These are phyloP conservation scores for Bombus picipes DNA, from an alignment of 1,140 invertebrate species.

Conservation along the genomic window DNA sequence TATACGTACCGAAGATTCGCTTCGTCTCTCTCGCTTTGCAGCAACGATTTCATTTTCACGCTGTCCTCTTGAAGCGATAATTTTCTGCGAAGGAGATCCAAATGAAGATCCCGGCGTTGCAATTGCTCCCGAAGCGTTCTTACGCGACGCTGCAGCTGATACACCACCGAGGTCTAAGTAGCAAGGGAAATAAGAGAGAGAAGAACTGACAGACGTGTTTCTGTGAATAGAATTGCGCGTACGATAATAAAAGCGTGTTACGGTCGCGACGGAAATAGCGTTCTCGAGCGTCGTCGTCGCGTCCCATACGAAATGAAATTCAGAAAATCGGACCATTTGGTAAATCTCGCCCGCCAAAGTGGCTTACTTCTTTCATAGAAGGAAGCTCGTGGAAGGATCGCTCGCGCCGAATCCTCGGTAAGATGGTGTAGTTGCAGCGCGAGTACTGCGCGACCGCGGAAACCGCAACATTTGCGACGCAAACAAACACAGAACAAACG, in stretches of 20 bases:
- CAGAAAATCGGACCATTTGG: background rate
- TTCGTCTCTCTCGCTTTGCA: slow-evolving; percentile 89
- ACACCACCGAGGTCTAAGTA: slow-evolving; percentile 89
- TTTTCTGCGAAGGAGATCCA: slow-evolving; percentile 94
- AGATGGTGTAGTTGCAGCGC: slow-evolving; percentile 86
- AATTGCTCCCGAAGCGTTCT: slow-evolving; percentile 93
- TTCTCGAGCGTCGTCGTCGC: background rate
- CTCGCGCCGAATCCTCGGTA: slow-evolving; percentile 88
- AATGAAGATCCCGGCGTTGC: slow-evolving; percentile 94
- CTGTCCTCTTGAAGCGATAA: slow-evolving; percentile 91
- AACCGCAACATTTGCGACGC: slow-evolving; percentile 52
- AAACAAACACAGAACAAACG: slow-evolving; percentile 61
- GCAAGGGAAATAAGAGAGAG: background rate
- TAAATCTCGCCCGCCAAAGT: slow-evolving; percentile 37
- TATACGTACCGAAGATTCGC: slow-evolving; percentile 85
- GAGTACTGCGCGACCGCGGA: slow-evolving; percentile 84
- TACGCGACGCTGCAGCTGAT: slow-evolving; percentile 91
- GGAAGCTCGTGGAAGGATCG: slow-evolving; percentile 88
- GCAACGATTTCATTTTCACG: slow-evolving; percentile 86
- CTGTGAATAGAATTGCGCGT: background rate
- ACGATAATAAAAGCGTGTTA: background rate
- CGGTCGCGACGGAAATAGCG: background rate
- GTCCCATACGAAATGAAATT: background rate
- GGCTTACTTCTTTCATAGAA: slow-evolving; percentile 86
- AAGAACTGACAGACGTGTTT: background rate